These are phyloP conservation scores for Diloba caeruleocephala DNA, from an alignment of 2,888 invertebrate genomes.

Conservation along the genomic window DNA sequence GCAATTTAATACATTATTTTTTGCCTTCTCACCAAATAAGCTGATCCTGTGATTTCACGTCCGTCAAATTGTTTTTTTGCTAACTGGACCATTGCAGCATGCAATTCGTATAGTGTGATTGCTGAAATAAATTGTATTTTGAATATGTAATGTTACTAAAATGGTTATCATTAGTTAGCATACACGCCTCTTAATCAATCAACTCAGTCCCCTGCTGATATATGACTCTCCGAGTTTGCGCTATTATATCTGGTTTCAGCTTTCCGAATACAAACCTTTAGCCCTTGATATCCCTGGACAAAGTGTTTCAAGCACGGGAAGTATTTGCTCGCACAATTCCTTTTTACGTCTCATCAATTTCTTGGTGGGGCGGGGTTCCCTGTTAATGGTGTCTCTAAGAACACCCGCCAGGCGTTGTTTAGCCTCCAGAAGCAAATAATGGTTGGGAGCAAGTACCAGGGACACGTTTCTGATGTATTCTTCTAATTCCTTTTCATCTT, in stretches of 20 bases:
- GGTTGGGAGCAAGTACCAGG: constrained; percentile 90
- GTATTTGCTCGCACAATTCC: constrained; percentile 90
- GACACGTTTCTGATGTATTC: constrained; percentile 87
- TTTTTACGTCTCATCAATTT: constrained; percentile 90
- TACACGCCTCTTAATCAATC: no score
- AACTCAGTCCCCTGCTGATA: no score
- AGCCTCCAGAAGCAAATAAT: constrained; percentile 91
- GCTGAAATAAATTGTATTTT: constrained; percentile 89
- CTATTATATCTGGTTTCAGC: no score
- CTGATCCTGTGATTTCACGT: constrained; percentile 88
- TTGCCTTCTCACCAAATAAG: constrained; percentile 80
- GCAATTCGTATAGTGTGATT: constrained; percentile 93
- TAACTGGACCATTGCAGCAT: constrained; percentile 90
- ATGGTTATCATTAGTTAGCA: no score
- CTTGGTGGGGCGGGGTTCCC: constrained; percentile 84
- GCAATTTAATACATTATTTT: background rate
- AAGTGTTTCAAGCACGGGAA: constrained; percentile 90
- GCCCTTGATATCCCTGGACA: constrained; percentile 92
- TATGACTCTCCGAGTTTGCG: no score
- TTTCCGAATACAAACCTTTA: no score
- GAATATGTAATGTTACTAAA: no score
- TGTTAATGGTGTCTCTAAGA: constrained; percentile 83
- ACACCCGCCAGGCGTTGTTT: constrained; percentile 92
- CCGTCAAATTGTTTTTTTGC: constrained; percentile 90
- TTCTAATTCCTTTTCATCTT: constrained; percentile 83